Evolutionary conservation across 2,888 invertebrate species (phyloP).

Genomic region (Chalcis sispes): DNA sequence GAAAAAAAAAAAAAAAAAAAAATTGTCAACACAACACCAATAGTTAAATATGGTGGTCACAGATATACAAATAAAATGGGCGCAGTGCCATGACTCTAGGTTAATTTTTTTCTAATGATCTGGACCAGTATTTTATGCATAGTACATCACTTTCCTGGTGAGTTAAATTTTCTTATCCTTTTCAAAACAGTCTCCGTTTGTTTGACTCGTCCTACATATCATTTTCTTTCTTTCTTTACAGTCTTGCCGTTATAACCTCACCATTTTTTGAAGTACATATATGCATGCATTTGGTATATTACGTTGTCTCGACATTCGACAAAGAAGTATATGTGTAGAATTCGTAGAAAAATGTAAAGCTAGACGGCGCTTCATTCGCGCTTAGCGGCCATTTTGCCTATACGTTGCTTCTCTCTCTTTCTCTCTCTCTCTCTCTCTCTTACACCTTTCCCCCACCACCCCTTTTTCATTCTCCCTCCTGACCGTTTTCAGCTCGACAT

Average conservation of each 20-base stretch:
- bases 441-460: no score
- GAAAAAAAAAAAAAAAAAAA: no score
- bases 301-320: conserved; percentile 51
- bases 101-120: no score
- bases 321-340: conserved; percentile 64
- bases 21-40: no score
- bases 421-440: no score
- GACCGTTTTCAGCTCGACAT: background rate
- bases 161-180: no score
- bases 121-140: no score
- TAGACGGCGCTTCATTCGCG: conserved; percentile 71
- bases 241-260: conserved; percentile 27
- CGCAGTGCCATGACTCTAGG: no score
- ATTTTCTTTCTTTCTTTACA: background rate
- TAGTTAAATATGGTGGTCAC: no score
- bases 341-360: conserved; percentile 68
- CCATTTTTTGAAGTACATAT: background rate
- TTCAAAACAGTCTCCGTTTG: no score
- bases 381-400: conserved; percentile 69
- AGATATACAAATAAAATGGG: no score
- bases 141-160: no score
- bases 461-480: background rate
- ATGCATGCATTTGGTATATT: conserved; percentile 21
- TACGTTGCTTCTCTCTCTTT: background rate
- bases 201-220: background rate